A percentile compares a stretch with the other conserved stretches of the same genome.
Evolutionary conservation across 2,888 invertebrate genomes (phyloP).

Genomic region (Panorpa germanica): DNA sequence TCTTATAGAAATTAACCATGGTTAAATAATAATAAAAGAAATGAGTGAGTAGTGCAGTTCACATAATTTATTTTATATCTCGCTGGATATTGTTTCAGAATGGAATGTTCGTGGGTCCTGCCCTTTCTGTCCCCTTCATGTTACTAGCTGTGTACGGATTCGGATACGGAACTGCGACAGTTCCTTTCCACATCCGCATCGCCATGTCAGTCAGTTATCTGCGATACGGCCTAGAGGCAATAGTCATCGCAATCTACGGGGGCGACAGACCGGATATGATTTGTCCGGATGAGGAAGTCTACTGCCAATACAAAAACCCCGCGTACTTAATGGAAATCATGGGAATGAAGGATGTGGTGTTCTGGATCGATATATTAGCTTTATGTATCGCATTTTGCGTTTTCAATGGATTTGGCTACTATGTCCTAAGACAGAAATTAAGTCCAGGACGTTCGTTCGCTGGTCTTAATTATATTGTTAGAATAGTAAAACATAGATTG

Average conservation of each 20-base stretch:
- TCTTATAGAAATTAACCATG: no score
- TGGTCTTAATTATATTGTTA: slow-evolving; percentile 47
- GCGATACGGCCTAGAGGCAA: slow-evolving; percentile 63
- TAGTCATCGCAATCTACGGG: slow-evolving; percentile 64
- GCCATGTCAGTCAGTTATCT: slow-evolving; percentile 70
- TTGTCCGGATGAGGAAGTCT: slow-evolving; percentile 50
- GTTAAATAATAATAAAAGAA: no score
- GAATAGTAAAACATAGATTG: slow-evolving; percentile 54
- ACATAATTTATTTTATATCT: slow-evolving; percentile 8
- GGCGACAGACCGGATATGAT: slow-evolving; percentile 48
- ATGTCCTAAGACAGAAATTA: slow-evolving; percentile 50
- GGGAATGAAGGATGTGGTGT: slow-evolving; percentile 51
- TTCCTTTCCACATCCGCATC: slow-evolving; percentile 55
- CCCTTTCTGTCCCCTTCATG: slow-evolving; percentile 71
- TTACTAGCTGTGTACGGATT: slow-evolving; percentile 74
- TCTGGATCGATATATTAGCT: slow-evolving; percentile 44
- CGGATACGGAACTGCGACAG: slow-evolving; percentile 54
- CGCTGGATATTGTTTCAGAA: slow-evolving; percentile 35
- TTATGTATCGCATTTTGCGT: slow-evolving; percentile 38
- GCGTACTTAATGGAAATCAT: slow-evolving; percentile 53
- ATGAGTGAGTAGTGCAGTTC: no score
- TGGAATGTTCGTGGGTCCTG: slow-evolving; percentile 79
- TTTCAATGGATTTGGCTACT: slow-evolving; percentile 48
- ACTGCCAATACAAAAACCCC: slow-evolving; percentile 58
- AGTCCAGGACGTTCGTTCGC: slow-evolving; percentile 51